Evolutionary conservation across 2,113 vertebrate genomes (phyloP).

Genomic region (Heliornis fulica): DNA sequence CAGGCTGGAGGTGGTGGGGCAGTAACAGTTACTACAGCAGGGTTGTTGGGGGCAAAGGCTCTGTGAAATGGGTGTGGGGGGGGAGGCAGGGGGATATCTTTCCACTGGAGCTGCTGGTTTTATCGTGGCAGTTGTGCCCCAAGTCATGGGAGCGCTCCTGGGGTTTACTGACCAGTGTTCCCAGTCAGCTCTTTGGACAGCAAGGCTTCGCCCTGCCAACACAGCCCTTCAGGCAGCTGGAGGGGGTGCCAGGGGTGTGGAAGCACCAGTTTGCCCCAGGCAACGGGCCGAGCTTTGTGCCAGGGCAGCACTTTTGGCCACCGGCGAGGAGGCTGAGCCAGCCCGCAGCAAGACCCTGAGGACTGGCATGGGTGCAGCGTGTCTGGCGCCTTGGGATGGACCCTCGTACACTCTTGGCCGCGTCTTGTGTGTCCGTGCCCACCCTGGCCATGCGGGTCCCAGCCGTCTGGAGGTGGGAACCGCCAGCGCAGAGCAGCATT

Average conservation of each 20-base stretch:
- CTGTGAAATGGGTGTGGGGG: rapidly evolving
- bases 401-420: background rate
- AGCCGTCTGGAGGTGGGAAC: background rate
- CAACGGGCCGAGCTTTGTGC: rapidly evolving
- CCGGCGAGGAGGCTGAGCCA: rapidly evolving
- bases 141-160: background rate
- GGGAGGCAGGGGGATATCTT: too few relatives aligned
- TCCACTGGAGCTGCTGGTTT: background rate
- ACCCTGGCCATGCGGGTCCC: background rate
- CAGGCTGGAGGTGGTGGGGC: background rate
- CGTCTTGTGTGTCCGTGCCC: background rate
- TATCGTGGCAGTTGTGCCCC: background rate
- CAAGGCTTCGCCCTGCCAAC: background rate
- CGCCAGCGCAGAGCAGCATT: background rate
- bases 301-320: background rate
- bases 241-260: too few relatives aligned
- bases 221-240: background rate
- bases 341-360: background rate
- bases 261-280: background rate
- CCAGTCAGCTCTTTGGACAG: background rate
- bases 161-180: background rate
- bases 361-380: background rate
- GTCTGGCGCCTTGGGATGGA: background rate
- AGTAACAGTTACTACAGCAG: background rate
- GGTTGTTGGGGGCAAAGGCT: background rate